phyloP scores from a whole-genome alignment of 2,113 vertebrate genomes.

The Papio anubis region DNA sequence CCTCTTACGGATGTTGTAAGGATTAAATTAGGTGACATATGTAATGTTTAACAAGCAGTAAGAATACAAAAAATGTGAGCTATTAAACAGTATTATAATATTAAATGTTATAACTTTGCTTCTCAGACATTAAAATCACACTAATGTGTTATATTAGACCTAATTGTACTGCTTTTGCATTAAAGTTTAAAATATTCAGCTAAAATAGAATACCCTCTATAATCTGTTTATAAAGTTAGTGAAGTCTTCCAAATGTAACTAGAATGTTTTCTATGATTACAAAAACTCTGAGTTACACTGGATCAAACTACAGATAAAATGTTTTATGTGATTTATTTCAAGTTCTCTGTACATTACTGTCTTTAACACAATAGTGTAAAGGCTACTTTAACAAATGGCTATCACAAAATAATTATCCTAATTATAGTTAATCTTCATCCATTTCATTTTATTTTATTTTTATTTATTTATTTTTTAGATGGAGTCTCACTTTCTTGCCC shows the following conservation, averaged over 20 bases:
- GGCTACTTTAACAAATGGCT: background rate
- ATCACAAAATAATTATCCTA: constrained; percentile 22
- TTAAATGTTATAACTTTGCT: background rate
- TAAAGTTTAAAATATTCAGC: background rate
- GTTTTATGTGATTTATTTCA: background rate
- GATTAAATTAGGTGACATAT: background rate
- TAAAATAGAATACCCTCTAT: background rate
- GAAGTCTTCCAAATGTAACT: background rate
- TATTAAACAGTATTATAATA: background rate
- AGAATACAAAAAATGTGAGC: background rate
- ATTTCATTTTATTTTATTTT: background rate
- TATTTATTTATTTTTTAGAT: too few relatives aligned
- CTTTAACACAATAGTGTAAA: background rate
- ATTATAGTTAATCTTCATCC: background rate
- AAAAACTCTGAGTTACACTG: background rate
- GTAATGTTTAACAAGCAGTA: background rate
- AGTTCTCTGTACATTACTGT: background rate
- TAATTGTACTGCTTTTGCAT: background rate
- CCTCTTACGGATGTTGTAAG: background rate
- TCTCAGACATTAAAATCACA: background rate
- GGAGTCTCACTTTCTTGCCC: too few relatives aligned
- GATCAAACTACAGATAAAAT: background rate
- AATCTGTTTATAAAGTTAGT: background rate
- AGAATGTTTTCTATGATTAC: background rate
- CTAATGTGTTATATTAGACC: background rate